Conservation (phyloP, 2,113 vertebrate species). For the Podilymbus podiceps region DNA sequence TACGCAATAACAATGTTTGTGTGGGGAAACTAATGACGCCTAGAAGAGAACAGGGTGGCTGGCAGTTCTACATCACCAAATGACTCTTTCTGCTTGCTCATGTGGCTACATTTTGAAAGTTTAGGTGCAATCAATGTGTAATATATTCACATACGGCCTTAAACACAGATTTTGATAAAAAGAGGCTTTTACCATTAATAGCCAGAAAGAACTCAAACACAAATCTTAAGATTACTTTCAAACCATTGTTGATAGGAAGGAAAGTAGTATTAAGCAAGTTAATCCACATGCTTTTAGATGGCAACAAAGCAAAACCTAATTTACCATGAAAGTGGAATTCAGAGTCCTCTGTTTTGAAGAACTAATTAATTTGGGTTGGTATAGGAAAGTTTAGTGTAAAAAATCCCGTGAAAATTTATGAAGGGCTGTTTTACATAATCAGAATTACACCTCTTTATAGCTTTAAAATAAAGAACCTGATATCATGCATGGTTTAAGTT, state of each 20-base stretch:
- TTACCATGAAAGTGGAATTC: slow-evolving; percentile 22
- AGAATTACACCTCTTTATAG: background rate
- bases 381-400: background rate
- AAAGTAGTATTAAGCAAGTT: slow-evolving; percentile 4
- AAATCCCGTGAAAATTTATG: slow-evolving; percentile 2
- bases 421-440: background rate
- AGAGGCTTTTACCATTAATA: background rate
- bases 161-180: background rate
- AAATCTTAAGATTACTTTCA: background rate
- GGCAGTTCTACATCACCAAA: background rate
- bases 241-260: background rate
- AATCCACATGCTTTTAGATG: background rate
- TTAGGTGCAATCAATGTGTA: background rate
- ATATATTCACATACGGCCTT: background rate
- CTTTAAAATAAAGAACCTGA: background rate
- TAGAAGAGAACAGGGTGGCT: background rate
- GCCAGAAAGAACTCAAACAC: background rate
- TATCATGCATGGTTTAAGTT: background rate
- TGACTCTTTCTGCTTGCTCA: background rate
- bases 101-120: background rate
- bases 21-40: background rate
- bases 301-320: slow-evolving; percentile 13
- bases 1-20: background rate
- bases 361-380: slow-evolving; percentile 28
- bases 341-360: slow-evolving; percentile 1